Evolutionary conservation across 2,113 vertebrate species (phyloP).

Genomic region (Podocnemis expansa): DNA sequence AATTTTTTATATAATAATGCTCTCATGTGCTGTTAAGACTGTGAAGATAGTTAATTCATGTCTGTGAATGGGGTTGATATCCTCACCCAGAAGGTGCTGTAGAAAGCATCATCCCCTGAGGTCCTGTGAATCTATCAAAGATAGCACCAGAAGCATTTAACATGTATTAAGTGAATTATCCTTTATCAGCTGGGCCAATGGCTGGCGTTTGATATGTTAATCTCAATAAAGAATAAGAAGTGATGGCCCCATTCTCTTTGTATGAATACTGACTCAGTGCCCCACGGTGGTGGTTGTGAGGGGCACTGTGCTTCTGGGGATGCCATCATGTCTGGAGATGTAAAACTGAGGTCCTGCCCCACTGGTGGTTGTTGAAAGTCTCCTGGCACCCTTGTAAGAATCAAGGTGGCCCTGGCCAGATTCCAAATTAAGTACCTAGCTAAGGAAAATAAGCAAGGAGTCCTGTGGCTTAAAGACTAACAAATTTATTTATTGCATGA

Average conservation of each 20-base stretch:
- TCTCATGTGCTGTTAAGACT: neutral
- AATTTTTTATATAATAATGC: no score
- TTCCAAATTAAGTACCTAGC: neutral
- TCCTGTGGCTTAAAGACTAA: no score
- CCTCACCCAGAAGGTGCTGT: neutral
- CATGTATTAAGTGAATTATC: neutral
- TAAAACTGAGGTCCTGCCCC: neutral
- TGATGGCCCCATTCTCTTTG: neutral
- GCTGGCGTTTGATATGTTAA: neutral
- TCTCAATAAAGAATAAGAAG: neutral
- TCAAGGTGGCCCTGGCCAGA: neutral
- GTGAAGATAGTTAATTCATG: neutral
- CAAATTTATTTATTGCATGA: no score
- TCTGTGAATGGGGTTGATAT: fast-evolving
- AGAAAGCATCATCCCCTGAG: neutral
- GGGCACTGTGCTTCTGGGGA: neutral
- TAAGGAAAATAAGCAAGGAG: no score
- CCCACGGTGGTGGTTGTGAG: neutral
- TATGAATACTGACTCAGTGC: neutral
- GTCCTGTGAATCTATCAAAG: neutral
- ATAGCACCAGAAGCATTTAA: neutral
- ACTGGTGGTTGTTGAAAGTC: neutral
- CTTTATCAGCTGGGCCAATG: neutral
- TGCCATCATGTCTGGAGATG: neutral
- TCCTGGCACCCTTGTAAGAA: neutral